A percentile compares a stretch with the other conserved stretches of the same genome.
Evolutionary conservation across 2,797 vertebrate genomes (phyloP).

Genomic region (Anolis apletophallus): DNA sequence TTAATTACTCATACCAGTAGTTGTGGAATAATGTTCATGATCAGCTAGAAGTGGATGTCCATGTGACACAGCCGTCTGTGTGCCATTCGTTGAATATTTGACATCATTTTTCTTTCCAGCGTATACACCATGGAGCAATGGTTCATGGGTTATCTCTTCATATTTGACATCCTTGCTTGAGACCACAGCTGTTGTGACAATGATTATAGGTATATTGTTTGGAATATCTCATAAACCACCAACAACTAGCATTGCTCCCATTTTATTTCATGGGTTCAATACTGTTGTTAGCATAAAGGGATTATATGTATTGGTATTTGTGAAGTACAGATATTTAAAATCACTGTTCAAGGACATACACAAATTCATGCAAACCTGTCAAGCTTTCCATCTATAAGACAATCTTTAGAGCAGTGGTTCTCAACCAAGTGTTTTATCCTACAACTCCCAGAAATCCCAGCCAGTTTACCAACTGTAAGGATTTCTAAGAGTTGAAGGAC

Average conservation of each 20-base stretch:
- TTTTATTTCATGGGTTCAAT: background rate
- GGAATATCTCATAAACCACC: slow-evolving; percentile 31
- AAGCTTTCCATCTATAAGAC: background rate
- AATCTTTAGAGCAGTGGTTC: background rate
- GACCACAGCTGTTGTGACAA: slow-evolving; percentile 63
- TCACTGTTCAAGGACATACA: background rate
- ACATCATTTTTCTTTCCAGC: slow-evolving; percentile 53
- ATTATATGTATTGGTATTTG: background rate
- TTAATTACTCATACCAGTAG: slow-evolving; percentile 28
- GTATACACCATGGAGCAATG: slow-evolving; percentile 35
- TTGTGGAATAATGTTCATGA: slow-evolving; percentile 21
- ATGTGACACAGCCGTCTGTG: background rate
- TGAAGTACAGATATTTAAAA: background rate
- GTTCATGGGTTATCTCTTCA: slow-evolving; percentile 53
- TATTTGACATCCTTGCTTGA: slow-evolving; percentile 52
- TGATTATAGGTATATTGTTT: slow-evolving; percentile 57
- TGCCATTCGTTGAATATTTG: slow-evolving; percentile 40
- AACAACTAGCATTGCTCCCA: background rate
- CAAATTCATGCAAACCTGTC: background rate
- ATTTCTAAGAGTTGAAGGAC: too few relatives aligned
- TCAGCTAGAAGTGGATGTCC: slow-evolving; percentile 17
- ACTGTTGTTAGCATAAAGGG: background rate
- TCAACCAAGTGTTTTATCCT: too few relatives aligned
- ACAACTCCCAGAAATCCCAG: too few relatives aligned
- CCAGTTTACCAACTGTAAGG: too few relatives aligned